Evolutionary conservation across 2,113 vertebrate genomes (phyloP), one percentile per base, ranked within the genome.

Genomic region (Elephantulus edwardii): DNA sequence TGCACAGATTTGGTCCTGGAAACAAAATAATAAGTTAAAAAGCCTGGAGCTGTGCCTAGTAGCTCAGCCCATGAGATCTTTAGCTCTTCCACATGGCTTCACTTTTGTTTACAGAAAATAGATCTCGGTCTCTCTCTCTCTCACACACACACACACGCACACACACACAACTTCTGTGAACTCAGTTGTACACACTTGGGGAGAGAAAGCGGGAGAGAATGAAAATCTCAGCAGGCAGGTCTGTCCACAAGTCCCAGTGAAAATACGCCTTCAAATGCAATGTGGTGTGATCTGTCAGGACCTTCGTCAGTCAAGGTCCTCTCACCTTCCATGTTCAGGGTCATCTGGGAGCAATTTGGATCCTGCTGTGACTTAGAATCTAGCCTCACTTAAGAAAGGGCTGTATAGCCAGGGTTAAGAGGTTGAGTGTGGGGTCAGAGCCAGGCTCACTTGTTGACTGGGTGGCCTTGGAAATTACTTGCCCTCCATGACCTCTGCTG

Each of bases 1-100:
- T 79, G 78, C 38, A 60, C 74, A 84, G 82, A 77, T 60, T 85
- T 78, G 24, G 42, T 89, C 89, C 48, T 50, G 48, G 74, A 62
- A 72, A 71, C 46, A 48, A 74, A 89, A 79, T 54, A 71, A 83
- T 64, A 68, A 62, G 40, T n/a, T 5, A n/a, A 80, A 82, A 35
- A 82, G 62, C 40, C 24, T 84, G 68, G 54, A 60, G 68, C 75
- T 26, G 4, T 87, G 42, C 48, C 85, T 28, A 24, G 85, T 86
- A 66, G 17, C 58, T 56, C 42, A 28, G 4, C 50, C 70, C 42
- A 19, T 16, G 44, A 38, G 56, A 28, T 17, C 48, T 84, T 75
- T 52, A 76, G 85, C 44, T 42, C 44, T 90, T 92, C 75, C 76
- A 83, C 2, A 4, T 44, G 83, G 24, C 7, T 24, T 38, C 26